Conservation (phyloP, 2,888 invertebrate species). For the Agrilus biguttatus region DNA sequence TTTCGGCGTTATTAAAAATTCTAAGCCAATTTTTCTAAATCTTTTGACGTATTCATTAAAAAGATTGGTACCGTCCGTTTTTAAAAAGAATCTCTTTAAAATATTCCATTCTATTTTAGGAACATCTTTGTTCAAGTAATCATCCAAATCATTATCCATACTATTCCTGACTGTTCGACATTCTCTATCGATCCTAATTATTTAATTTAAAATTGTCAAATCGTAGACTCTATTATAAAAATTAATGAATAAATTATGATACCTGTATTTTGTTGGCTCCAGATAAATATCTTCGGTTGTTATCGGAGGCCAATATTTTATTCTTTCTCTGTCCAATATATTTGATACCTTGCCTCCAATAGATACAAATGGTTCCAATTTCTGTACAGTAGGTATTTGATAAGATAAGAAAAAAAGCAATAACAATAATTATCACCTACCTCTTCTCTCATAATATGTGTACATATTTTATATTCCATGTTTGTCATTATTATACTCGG, state of each 20-base stretch:
- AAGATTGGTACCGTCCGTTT: slow-evolving; percentile 7
- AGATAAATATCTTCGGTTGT: slow-evolving; percentile 13
- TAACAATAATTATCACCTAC: background rate
- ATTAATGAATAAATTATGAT: background rate
- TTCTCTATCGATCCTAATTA: slow-evolving; percentile 12
- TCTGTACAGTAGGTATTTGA: slow-evolving; percentile 6
- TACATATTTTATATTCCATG: slow-evolving; percentile 20
- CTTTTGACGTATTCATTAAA: too few relatives aligned
- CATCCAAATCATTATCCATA: slow-evolving; percentile 12
- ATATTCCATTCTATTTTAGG: slow-evolving; percentile 23
- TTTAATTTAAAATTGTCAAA: slow-evolving; percentile 1
- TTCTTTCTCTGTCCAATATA: slow-evolving; percentile 11
- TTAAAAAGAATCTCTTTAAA: slow-evolving; percentile 20
- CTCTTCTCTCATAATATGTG: slow-evolving; percentile 5
- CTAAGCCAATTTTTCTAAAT: too few relatives aligned
- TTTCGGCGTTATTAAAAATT: too few relatives aligned
- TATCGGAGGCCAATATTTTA: slow-evolving; percentile 20
- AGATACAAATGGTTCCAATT: slow-evolving; percentile 14
- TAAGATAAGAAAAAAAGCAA: background rate
- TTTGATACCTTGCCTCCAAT: slow-evolving; percentile 14
- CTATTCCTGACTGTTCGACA: slow-evolving; percentile 16
- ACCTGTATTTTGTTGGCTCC: slow-evolving; percentile 18
- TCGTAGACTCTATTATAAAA: too few relatives aligned
- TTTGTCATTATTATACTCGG: slow-evolving; percentile 16
- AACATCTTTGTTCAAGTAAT: slow-evolving; percentile 11